A percentile compares a stretch with the other conserved stretches of the same genome.
Evolutionary conservation across 1,140 invertebrate species (phyloP).

Genomic region (Camponotus vicinus): DNA sequence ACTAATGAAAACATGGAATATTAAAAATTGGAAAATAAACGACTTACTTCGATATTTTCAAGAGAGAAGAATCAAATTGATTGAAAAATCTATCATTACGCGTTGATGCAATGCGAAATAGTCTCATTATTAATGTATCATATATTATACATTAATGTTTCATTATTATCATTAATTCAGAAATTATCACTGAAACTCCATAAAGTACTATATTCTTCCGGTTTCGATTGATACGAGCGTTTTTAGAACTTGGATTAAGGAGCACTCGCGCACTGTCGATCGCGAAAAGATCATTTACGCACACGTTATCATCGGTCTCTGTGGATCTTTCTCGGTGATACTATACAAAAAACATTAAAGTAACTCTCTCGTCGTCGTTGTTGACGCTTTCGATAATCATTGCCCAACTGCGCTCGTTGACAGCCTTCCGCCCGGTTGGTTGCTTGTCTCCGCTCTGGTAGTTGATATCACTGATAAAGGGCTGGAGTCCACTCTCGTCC

Average conservation of each 20-base stretch:
- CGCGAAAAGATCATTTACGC: conserved; percentile 9
- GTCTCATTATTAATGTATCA: not conserved
- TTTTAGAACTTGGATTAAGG: not conserved
- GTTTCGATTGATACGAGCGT: not conserved
- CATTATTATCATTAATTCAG: not conserved
- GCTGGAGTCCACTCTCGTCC: conserved; percentile 65
- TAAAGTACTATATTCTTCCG: not conserved
- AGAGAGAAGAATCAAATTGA: not conserved
- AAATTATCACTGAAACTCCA: not conserved
- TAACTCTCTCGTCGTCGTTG: conserved; percentile 35
- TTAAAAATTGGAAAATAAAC: not conserved
- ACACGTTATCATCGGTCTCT: not conserved
- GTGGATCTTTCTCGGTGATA: conserved; percentile 2
- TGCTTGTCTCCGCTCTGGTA: conserved; percentile 67
- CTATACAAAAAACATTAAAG: conserved; percentile 28
- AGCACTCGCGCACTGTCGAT: not conserved
- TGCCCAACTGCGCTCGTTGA: conserved; percentile 67
- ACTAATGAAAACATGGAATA: not conserved
- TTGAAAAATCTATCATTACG: not conserved
- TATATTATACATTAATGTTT: not conserved
- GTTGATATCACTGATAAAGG: conserved; percentile 75
- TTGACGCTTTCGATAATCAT: conserved; percentile 63
- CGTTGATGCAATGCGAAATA: not conserved
- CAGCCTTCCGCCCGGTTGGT: conserved; percentile 64
- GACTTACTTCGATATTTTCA: not conserved